Conservation (phyloP, 1,140 invertebrate genomes). For the Drosophila nigromelanica region DNA sequence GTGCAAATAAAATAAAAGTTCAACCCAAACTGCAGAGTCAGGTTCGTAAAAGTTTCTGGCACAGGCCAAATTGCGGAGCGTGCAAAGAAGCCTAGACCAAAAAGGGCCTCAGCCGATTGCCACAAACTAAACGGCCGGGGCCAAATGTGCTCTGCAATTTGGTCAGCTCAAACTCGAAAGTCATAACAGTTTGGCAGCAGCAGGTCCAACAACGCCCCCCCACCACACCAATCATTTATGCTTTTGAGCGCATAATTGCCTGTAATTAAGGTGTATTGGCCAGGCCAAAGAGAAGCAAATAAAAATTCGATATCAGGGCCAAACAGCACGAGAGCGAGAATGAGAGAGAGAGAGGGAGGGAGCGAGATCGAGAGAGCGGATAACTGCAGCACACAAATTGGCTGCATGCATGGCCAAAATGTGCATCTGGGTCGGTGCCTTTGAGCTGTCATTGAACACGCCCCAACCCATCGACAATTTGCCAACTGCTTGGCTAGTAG, state of each 20-base stretch:
- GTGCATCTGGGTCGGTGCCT: slow-evolving; percentile 48
- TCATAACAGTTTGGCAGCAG: slow-evolving; percentile 71
- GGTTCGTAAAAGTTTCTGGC: slow-evolving; percentile 54
- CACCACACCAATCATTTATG: slow-evolving; percentile 65
- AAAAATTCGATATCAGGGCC: slow-evolving; percentile 63
- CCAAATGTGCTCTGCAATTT: slow-evolving; percentile 61
- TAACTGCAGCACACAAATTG: slow-evolving; percentile 44
- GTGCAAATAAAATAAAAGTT: slow-evolving; percentile 74
- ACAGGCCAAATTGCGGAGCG: slow-evolving; percentile 19
- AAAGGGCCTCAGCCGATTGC: slow-evolving; percentile 48
- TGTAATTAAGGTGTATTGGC: slow-evolving; percentile 78
- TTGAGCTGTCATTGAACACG: slow-evolving; percentile 69
- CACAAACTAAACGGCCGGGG: slow-evolving; percentile 27
- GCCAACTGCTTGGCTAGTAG: slow-evolving; percentile 36
- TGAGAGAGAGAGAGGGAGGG: no score
- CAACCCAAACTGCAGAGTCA: slow-evolving; percentile 49
- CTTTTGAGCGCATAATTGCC: slow-evolving; percentile 80
- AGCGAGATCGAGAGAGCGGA: neutral
- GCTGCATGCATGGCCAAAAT: slow-evolving; percentile 36
- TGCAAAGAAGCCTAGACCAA: slow-evolving; percentile 31
- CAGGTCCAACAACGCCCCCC: neutral
- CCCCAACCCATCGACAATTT: slow-evolving; percentile 60
- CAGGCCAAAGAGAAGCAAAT: slow-evolving; percentile 46
- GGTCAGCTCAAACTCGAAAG: slow-evolving; percentile 55
- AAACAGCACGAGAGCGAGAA: neutral